Evolutionary conservation across 2,888 invertebrate genomes (phyloP).

Genomic region (Incurvaria masculella): DNA sequence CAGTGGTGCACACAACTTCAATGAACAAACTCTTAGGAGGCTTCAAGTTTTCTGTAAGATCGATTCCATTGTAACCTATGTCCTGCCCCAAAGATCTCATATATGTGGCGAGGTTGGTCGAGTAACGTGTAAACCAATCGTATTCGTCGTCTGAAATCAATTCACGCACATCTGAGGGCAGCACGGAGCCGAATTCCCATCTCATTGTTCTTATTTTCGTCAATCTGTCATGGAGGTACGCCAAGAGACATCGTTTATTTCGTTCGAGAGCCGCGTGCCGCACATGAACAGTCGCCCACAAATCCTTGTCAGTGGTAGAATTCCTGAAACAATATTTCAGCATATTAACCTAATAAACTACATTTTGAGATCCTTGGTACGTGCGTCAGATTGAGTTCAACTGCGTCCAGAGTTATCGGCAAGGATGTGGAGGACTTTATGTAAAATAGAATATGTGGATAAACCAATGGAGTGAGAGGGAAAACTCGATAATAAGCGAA

Average conservation of each 20-base stretch:
- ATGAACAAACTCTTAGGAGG: slow-evolving; percentile 92
- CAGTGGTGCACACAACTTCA: slow-evolving; percentile 85
- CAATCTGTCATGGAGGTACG: slow-evolving; percentile 80
- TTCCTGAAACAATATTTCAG: slow-evolving; percentile 39
- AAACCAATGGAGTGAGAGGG: too few species aligned
- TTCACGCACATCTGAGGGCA: slow-evolving; percentile 80
- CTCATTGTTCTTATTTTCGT: slow-evolving; percentile 79
- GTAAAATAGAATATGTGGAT: too few species aligned
- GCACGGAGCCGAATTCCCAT: slow-evolving; percentile 93
- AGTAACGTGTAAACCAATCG: slow-evolving; percentile 88
- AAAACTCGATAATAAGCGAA: too few species aligned
- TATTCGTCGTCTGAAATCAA: slow-evolving; percentile 79
- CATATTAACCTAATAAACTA: too few species aligned
- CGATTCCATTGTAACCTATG: slow-evolving; percentile 65
- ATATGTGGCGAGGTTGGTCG: slow-evolving; percentile 78
- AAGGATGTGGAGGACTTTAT: too few species aligned
- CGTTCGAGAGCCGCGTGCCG: slow-evolving; percentile 84
- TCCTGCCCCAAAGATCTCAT: slow-evolving; percentile 87
- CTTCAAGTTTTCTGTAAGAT: slow-evolving; percentile 81
- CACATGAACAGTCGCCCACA: slow-evolving; percentile 77
- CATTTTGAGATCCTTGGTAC: too few species aligned
- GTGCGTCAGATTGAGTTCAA: too few species aligned
- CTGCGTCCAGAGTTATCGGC: too few species aligned
- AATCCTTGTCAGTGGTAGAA: slow-evolving; percentile 52
- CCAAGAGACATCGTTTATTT: slow-evolving; percentile 85